These are phyloP conservation scores for Fragum fragum DNA, from an alignment of 2,888 invertebrate genomes.

Conservation along the genomic window DNA sequence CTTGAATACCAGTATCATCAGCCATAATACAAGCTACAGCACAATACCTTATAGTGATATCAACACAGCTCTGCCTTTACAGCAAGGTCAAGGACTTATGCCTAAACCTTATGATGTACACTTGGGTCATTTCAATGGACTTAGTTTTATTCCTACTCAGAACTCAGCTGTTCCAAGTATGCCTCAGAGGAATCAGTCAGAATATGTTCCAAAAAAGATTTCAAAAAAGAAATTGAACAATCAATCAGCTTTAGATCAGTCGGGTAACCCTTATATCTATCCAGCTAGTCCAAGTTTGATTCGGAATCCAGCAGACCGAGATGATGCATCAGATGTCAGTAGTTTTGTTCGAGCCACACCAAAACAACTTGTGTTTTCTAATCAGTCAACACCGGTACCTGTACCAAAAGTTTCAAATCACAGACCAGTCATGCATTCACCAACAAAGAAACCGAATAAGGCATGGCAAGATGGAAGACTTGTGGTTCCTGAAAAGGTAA, in stretches of 20 bases:
- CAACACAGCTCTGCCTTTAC: constrained; percentile 7
- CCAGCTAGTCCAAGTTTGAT: constrained; percentile 72
- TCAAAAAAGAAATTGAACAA: constrained; percentile 9
- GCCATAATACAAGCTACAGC: constrained; percentile 63
- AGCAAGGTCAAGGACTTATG: background rate
- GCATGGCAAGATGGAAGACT: constrained; percentile 42
- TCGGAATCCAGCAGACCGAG: constrained; percentile 66
- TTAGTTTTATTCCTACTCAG: background rate
- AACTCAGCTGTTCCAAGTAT: background rate
- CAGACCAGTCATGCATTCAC: constrained; percentile 75
- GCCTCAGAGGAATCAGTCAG: background rate
- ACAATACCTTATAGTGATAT: constrained; percentile 49
- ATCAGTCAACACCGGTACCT: constrained; percentile 71
- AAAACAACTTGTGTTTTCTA: constrained; percentile 73
- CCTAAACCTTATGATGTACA: background rate
- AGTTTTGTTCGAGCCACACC: constrained; percentile 71
- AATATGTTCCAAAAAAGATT: background rate
- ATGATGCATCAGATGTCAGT: constrained; percentile 71
- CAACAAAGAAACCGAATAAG: constrained; percentile 63
- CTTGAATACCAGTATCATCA: constrained; percentile 49
- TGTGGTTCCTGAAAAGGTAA: constrained; percentile 67
- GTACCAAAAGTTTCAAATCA: constrained; percentile 52
- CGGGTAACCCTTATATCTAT: constrained; percentile 63
- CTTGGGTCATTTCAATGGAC: background rate
- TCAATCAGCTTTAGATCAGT: background rate